Evolutionary conservation across 2,113 vertebrate species (phyloP).

Genomic region (Heptranchias perlo): DNA sequence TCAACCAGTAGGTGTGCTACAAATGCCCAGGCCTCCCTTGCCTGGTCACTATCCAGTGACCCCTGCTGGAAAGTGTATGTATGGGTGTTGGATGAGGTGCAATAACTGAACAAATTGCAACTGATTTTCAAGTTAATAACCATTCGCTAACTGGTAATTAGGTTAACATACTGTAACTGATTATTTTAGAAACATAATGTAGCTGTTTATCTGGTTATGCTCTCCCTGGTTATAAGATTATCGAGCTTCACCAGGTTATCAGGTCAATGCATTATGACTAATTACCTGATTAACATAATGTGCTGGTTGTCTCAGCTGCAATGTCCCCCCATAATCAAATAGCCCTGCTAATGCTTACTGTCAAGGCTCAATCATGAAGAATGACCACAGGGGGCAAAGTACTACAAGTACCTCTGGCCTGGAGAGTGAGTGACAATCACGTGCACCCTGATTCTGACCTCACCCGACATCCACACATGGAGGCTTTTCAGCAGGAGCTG

Average conservation of each 20-base stretch:
- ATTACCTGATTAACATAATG: not conserved
- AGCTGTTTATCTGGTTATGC: not conserved
- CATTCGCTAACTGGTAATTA: not conserved
- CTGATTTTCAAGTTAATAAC: not conserved
- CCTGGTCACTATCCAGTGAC: not conserved
- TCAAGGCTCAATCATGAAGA: not conserved
- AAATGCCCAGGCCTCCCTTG: not conserved
- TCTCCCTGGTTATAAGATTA: not conserved
- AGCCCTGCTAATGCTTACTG: not conserved
- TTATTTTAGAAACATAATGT: not conserved
- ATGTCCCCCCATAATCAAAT: not conserved
- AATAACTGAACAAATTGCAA: not conserved
- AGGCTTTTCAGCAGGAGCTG: no score
- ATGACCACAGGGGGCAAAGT: conserved; percentile 62
- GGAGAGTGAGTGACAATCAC: not conserved
- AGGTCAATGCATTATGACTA: not conserved
- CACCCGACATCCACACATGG: not conserved
- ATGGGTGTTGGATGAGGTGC: not conserved
- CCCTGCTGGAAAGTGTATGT: not conserved
- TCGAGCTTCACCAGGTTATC: not conserved
- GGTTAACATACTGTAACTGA: not conserved
- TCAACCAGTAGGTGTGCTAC: not conserved
- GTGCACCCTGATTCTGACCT: not conserved
- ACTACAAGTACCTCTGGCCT: not conserved
- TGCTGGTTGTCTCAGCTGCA: conserved; percentile 43